A percentile compares a stretch with the other conserved stretches of the same genome.
Evolutionary conservation across 2,888 invertebrate genomes (phyloP).

Genomic region (Plutella xylostella): DNA sequence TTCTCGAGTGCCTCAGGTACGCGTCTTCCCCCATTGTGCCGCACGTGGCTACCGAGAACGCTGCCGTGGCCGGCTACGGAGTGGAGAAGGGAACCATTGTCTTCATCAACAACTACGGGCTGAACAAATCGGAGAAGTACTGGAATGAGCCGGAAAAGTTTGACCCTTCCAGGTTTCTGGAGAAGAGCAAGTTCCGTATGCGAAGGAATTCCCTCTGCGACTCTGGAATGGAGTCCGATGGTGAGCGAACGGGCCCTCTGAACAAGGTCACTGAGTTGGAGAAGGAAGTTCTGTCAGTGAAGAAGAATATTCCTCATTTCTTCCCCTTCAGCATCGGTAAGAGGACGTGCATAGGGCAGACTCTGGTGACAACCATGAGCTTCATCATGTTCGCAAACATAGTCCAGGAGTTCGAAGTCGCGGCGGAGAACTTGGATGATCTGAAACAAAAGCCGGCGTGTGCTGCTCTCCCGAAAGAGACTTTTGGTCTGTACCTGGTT

Average conservation of each 20-base stretch:
- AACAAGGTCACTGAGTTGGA: constrained; percentile 34
- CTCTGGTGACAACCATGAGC: constrained; percentile 80
- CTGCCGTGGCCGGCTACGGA: constrained; percentile 76
- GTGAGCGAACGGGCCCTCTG: constrained; percentile 32
- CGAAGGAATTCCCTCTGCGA: constrained; percentile 63
- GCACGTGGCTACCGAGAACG: constrained; percentile 85
- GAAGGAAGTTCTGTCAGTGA: constrained; percentile 50
- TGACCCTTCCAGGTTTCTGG: constrained; percentile 80
- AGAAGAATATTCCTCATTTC: constrained; percentile 76
- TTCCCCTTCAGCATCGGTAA: constrained; percentile 89
- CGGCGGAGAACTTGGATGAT: constrained; percentile 57
- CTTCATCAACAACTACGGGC: constrained; percentile 85
- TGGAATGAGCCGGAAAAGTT: constrained; percentile 82
- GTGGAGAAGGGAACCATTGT: constrained; percentile 83
- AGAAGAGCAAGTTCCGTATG: constrained; percentile 39
- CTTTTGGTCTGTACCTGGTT: constrained; percentile 73
- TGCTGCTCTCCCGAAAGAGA: constrained; percentile 80
- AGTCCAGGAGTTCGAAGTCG: constrained; percentile 77
- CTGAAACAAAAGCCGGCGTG: constrained; percentile 75
- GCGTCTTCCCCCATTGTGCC: constrained; percentile 92
- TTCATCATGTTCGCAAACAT: constrained; percentile 80
- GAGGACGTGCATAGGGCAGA: constrained; percentile 88
- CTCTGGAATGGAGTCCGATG: constrained; percentile 68
- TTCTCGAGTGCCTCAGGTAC: constrained; percentile 82
- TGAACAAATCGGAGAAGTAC: constrained; percentile 79